phyloP scores from a whole-genome alignment of 1,140 invertebrate species.

The Pygmarrhopalites habei region DNA sequence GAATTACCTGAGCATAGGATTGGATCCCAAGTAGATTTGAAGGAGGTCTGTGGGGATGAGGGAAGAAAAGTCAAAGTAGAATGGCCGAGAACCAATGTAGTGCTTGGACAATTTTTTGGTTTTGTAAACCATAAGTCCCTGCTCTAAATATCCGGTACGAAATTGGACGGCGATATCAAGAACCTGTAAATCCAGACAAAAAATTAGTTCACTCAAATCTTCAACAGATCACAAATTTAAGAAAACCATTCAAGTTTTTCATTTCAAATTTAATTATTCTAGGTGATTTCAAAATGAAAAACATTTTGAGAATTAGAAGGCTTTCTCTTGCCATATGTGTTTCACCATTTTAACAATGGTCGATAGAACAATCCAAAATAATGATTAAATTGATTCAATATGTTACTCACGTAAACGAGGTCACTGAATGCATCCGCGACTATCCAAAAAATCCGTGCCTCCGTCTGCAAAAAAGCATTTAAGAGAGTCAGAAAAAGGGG shows the following conservation, averaged over 20 bases:
- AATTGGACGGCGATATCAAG: constrained; percentile 70
- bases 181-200: too few species aligned
- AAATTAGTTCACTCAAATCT: too few species aligned
- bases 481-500: neutral
- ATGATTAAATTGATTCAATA: constrained; percentile 81
- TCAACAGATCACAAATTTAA: constrained; percentile 50
- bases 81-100: constrained; percentile 75
- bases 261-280: too few species aligned
- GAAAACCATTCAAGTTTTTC: too few species aligned
- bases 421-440: constrained; percentile 75
- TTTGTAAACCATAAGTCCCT: constrained; percentile 89
- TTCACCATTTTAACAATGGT: too few species aligned
- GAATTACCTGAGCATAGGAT: constrained; percentile 61
- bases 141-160: constrained; percentile 89
- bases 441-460: constrained; percentile 64
- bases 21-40: constrained; percentile 67
- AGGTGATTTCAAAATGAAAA: too few species aligned
- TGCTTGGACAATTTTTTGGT: constrained; percentile 79
- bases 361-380: too few species aligned
- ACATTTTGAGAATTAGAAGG: too few species aligned
- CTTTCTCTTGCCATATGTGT: too few species aligned
- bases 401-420: constrained; percentile 66
- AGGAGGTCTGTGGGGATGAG: constrained; percentile 80
- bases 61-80: constrained; percentile 74
- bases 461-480: constrained; percentile 45